Evolutionary conservation across 2,888 invertebrate genomes (phyloP), one percentile per base, ranked within the genome.

Genomic region (Anticlea derivata): DNA sequence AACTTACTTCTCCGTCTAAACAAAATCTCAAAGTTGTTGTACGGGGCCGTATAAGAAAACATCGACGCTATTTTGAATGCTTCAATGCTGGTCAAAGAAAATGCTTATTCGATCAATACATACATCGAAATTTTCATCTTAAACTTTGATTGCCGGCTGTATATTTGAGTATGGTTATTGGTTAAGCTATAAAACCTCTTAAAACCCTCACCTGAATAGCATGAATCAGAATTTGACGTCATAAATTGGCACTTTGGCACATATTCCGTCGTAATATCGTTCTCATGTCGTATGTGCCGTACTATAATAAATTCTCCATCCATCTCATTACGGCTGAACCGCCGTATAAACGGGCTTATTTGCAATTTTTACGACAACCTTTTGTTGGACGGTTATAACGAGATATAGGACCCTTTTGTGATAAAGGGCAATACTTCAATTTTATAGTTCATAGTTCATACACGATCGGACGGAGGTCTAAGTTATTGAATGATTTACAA

Each of bases 401-500:
- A 80, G 80, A 84, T 82, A 80, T 78, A 71, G 68, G 61, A 68
- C 69, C 73, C 79, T 80, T 79, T 86, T 84, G 67, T 73, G 72
- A 78, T 79, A 76, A 73, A 75, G 65, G 68, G 80, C 78, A 73
- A 84, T 86, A 75, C 85, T 83, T 88, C 85, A 88, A 87, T 80
- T 87, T 89, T 88, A 87, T 85, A 84, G 88, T 82, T 84, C 86
- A 83, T 88, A 86, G 87, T 87, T 86, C 87, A 82, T 70, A 73
- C 64, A 58, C 67, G 68, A 67, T 65, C 66, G 67, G 71, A 73
- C 80, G 75, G 73, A 75, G 65, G 70, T 67, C 76, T 82, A 81
- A 86, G 80, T 80, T 58, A 81, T 83, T 64, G 69, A 71, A 82
- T 87, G 88, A 88, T 88, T 88, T 88, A 89, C 69, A 68, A 67